These are phyloP conservation scores for Campaea margaritaria DNA, from an alignment of 2,888 invertebrate genomes.

Conservation along the genomic window DNA sequence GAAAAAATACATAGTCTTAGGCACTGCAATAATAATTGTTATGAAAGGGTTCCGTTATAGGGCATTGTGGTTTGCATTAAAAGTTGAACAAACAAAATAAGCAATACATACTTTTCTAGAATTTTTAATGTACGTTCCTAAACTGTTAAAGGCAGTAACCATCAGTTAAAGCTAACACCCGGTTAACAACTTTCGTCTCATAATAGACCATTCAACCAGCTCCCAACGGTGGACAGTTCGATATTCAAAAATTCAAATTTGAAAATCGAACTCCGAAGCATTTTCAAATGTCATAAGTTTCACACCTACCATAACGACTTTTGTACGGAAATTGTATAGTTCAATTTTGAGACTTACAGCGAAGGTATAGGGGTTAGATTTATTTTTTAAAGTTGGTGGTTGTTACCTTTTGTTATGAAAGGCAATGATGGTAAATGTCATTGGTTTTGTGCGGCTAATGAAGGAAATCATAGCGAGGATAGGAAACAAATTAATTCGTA, in stretches of 20 bases:
- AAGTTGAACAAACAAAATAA: too few species aligned
- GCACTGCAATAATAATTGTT: too few species aligned
- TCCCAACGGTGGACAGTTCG: constrained; percentile 48
- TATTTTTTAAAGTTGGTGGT: constrained; percentile 17
- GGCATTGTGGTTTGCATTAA: too few species aligned
- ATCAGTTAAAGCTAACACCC: constrained; percentile 7
- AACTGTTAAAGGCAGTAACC: background rate
- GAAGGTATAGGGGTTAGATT: rapidly evolving
- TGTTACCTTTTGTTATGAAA: constrained; percentile 46
- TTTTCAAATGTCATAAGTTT: constrained; percentile 77
- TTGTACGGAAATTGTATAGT: constrained; percentile 15
- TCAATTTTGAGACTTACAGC: constrained; percentile 29
- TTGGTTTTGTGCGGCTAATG: constrained; percentile 80
- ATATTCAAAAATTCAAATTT: constrained; percentile 64
- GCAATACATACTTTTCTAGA: too few species aligned
- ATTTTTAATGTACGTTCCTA: background rate
- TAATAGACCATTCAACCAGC: constrained; percentile 35
- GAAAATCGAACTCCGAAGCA: constrained; percentile 54
- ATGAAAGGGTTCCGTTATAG: too few species aligned
- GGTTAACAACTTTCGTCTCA: constrained; percentile 20
- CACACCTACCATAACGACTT: constrained; percentile 62
- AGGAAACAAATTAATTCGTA: too few species aligned
- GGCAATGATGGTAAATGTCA: constrained; percentile 72
- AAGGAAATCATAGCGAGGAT: constrained; percentile 58
- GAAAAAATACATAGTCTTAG: too few species aligned